Conservation (phyloP, 2,888 invertebrate genomes). For the Sesia apiformis region DNA sequence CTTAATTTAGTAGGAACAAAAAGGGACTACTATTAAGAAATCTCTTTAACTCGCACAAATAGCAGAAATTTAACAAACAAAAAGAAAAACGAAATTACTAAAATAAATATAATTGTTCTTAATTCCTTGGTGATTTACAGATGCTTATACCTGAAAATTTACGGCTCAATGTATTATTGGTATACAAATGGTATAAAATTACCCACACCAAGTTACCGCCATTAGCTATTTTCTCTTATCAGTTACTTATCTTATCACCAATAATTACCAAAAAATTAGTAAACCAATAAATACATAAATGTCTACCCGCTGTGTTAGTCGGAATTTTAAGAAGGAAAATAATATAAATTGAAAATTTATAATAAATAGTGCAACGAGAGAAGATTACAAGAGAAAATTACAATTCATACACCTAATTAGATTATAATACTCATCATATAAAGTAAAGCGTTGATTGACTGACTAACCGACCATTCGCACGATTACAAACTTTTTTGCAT, state of each 20-base stretch:
- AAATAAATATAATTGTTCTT: slow-evolving; percentile 37
- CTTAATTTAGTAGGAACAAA: slow-evolving; percentile 42
- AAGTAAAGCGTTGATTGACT: too few species aligned
- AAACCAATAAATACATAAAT: background rate
- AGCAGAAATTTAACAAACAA: slow-evolving; percentile 25
- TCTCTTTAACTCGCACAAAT: slow-evolving; percentile 31
- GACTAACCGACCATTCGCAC: too few species aligned
- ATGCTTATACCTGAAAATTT: slow-evolving; percentile 56
- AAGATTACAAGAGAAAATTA: too few species aligned
- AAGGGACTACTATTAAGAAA: slow-evolving; percentile 40
- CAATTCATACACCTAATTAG: too few species aligned
- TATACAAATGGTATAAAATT: slow-evolving; percentile 6
- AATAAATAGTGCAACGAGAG: too few species aligned
- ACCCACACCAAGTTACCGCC: slow-evolving; percentile 25
- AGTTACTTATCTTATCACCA: background rate
- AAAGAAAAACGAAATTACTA: slow-evolving; percentile 29
- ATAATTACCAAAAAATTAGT: background rate
- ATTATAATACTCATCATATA: too few species aligned
- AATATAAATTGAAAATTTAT: too few species aligned
- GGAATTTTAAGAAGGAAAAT: too few species aligned
- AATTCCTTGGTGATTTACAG: slow-evolving; percentile 53
- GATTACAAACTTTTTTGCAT: too few species aligned
- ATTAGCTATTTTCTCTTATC: slow-evolving; percentile 7
- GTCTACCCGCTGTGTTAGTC: background rate
- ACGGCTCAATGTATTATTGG: slow-evolving; percentile 14